Evolutionary conservation across 2,888 invertebrate species (phyloP).

Genomic region (Andrena flavipes): DNA sequence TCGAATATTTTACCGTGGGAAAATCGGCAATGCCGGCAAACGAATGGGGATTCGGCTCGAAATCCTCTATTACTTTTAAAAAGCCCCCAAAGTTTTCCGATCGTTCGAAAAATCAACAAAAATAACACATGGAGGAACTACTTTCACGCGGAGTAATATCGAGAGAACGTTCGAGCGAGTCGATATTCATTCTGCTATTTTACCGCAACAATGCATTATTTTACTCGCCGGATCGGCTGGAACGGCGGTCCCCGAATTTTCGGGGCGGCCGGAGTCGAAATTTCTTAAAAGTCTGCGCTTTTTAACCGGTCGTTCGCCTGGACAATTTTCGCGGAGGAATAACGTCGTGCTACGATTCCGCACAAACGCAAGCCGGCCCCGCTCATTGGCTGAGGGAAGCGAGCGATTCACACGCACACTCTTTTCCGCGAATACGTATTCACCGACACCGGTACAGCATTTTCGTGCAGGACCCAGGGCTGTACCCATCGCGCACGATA

Average conservation of each 20-base stretch:
- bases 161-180: conserved; percentile 52
- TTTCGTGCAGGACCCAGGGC: conserved; percentile 72
- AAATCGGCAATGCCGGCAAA: neutral
- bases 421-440: conserved; percentile 67
- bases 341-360: conserved; percentile 66
- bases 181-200: conserved; percentile 54
- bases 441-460: conserved; percentile 63
- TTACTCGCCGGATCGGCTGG: neutral
- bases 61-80: neutral
- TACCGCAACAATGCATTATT: conserved; percentile 18
- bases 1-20: neutral
- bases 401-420: conserved; percentile 69
- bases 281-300: conserved; percentile 32
- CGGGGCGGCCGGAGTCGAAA: neutral
- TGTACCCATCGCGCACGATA: conserved; percentile 52
- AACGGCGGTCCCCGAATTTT: conserved; percentile 42
- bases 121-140: conserved; percentile 72
- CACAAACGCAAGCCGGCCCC: conserved; percentile 66
- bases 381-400: conserved; percentile 73
- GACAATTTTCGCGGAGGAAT: conserved; percentile 72
- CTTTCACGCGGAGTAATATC: conserved; percentile 78
- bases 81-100: conserved; percentile 31
- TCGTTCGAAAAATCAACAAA: conserved; percentile 58
- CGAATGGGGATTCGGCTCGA: neutral
- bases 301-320: conserved; percentile 11